Conservation (phyloP, 1,140 invertebrate genomes). For the Dendrolimus punctatus region DNA sequence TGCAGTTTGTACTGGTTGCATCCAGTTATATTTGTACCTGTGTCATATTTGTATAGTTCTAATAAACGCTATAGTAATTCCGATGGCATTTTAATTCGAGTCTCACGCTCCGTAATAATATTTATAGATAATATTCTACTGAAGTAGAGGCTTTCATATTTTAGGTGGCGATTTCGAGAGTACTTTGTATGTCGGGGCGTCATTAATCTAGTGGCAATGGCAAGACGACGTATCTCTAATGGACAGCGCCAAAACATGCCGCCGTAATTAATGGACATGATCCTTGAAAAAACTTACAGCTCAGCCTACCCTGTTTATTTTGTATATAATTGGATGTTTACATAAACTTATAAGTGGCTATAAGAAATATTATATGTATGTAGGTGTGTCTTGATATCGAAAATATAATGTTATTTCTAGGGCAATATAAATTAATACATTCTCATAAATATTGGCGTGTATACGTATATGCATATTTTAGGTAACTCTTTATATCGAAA, state of each 20-base stretch:
- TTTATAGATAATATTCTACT: slow-evolving; percentile 15
- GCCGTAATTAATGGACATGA: slow-evolving; percentile 44
- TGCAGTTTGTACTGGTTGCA: too few relatives aligned
- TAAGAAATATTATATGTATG: background rate
- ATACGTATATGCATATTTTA: too few relatives aligned
- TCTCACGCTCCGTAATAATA: too few relatives aligned
- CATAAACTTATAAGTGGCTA: too few relatives aligned
- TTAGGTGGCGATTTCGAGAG: slow-evolving; percentile 17
- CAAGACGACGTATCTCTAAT: slow-evolving; percentile 44
- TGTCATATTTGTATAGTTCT: too few relatives aligned
- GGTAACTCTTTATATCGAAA: too few relatives aligned
- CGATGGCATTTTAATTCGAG: too few relatives aligned
- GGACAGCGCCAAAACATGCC: slow-evolving; percentile 51
- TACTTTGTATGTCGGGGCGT: slow-evolving; percentile 3
- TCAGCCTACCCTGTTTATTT: slow-evolving; percentile 3
- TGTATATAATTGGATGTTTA: background rate
- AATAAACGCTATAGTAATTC: too few relatives aligned
- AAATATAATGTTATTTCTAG: background rate
- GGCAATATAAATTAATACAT: too few relatives aligned
- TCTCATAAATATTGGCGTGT: too few relatives aligned
- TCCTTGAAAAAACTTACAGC: slow-evolving; percentile 18
- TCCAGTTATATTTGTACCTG: too few relatives aligned
- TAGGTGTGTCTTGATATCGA: background rate
- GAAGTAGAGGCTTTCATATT: slow-evolving; percentile 33
- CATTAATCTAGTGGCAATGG: slow-evolving; percentile 52